Evolutionary conservation across 2,797 vertebrate genomes (phyloP).

Genomic region (Pempheris klunzingeri): DNA sequence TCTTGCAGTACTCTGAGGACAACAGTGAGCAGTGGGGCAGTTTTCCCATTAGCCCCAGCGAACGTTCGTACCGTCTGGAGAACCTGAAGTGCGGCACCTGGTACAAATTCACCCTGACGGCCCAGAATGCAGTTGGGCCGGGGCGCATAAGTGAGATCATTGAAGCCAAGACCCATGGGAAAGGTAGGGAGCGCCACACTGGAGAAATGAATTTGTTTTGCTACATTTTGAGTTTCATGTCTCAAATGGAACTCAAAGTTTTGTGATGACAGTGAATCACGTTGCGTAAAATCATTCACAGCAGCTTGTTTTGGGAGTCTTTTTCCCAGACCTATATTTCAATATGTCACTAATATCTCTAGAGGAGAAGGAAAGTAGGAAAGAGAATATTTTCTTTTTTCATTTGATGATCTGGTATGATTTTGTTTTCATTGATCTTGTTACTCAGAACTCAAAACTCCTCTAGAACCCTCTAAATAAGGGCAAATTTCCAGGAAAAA

Average conservation of each 20-base stretch:
- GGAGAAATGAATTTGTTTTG: neutral
- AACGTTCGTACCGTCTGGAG: constrained; percentile 95
- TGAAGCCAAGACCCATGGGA: constrained; percentile 97
- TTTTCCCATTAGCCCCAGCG: constrained; percentile 98
- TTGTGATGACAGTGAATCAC: neutral
- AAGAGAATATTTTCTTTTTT: neutral
- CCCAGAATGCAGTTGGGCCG: constrained; percentile 97
- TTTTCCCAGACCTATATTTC: neutral
- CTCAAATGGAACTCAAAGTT: too few relatives aligned
- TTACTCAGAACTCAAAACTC: constrained; percentile 24
- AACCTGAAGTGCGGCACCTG: constrained; percentile 98
- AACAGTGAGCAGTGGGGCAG: constrained; percentile 99
- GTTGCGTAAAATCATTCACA: constrained; percentile 12
- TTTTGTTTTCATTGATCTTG: constrained; percentile 40
- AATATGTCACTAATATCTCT: constrained; percentile 4
- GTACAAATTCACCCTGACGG: constrained; percentile 99
- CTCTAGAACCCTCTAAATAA: neutral
- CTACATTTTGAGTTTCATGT: neutral
- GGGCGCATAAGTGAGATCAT: constrained; percentile 99
- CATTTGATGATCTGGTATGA: neutral
- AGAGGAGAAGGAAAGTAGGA: neutral
- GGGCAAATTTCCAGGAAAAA: neutral
- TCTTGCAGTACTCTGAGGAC: constrained; percentile 97
- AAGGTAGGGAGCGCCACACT: constrained; percentile 85
- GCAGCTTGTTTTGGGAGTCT: neutral